Base-by-base conservation (phyloP, 2,888 invertebrate genomes). In the Tachina grossa region DNA sequence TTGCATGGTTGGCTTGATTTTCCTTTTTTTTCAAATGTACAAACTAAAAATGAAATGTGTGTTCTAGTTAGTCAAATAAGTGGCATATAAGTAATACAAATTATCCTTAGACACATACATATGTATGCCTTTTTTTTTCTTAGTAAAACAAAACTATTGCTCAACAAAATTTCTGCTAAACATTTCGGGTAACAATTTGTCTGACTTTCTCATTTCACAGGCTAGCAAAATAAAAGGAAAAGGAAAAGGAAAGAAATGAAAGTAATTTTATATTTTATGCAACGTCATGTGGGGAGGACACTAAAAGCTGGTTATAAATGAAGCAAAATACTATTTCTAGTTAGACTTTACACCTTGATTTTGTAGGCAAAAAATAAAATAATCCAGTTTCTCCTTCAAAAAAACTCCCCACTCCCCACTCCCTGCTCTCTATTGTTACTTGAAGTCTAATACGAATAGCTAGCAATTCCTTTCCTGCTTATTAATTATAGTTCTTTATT, bases 311-410 rank as follows among this genome's bases (percentile, higher is more conserved):
- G 16, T 14, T 41, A 16, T 9, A 14, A 47, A 74, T 47, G 39
- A 43, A n/a, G 14, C 11, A 22, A 22, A 14, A 22, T 49, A 5
- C 13, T 31, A 61, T 8, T 51, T 11, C 16, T 59, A 49, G 47
- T 41, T 72, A 66, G 74, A 59, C 10, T 53, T 82, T 61, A 72
- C 76, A 83, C 77, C 83, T 83, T 83, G 65, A 83, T 77, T 83
- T 83, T 83, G 66, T n/a, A 19, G 4, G 53, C 16, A 19, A 19
- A 16, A 53, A 9, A 19, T 2, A 16, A 53, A 16, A 22, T n/a
- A 31, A 31, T 31, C 6, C 0, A n/a, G 10, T 4, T n/a, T 41
- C 55, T 1, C 13, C 22, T 22, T 53, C 9, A 31, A 31, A 31
- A 31, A 31, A 31, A 31, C 6, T 5, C 6, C 31, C 11, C 0